Conservation (phyloP, 2,888 invertebrate species). For the Ichneumon xanthorius region DNA sequence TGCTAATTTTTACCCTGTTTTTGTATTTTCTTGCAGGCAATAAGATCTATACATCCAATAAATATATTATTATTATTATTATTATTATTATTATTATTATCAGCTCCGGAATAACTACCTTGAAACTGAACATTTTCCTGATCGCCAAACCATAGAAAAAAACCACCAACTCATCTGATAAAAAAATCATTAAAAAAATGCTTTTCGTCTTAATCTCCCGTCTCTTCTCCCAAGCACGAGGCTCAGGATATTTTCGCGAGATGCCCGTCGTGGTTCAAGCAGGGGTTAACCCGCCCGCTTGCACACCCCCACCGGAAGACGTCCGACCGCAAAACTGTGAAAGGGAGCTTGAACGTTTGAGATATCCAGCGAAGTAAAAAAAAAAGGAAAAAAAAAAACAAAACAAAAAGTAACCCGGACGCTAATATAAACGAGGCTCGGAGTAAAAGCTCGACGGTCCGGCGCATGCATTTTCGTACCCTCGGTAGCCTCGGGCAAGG, state of each 20-base stretch:
- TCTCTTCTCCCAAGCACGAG: background rate
- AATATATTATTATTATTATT: no score
- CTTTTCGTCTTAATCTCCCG: background rate
- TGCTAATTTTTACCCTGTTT: no score
- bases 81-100: no score
- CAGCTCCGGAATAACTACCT: background rate
- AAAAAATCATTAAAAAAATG: background rate
- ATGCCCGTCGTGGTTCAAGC: constrained; percentile 38
- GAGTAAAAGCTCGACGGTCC: constrained; percentile 23
- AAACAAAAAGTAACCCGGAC: constrained; percentile 22
- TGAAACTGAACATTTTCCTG: background rate
- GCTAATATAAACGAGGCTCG: constrained; percentile 61
- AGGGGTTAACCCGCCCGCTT: constrained; percentile 40
- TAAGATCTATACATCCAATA: no score
- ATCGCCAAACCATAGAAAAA: background rate
- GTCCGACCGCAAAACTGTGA: constrained; percentile 2
- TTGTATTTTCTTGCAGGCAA: no score
- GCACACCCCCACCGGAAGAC: constrained; percentile 1
- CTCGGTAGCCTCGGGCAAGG: background rate
- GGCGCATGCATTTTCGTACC: constrained; percentile 15
- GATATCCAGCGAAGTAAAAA: constrained; percentile 13
- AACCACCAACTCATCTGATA: background rate
- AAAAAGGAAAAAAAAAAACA: background rate
- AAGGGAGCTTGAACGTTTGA: constrained; percentile 37
- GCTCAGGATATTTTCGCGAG: constrained; percentile 12